phyloP scores from a whole-genome alignment of 2,797 vertebrate genomes.

The Lophius americanus region DNA sequence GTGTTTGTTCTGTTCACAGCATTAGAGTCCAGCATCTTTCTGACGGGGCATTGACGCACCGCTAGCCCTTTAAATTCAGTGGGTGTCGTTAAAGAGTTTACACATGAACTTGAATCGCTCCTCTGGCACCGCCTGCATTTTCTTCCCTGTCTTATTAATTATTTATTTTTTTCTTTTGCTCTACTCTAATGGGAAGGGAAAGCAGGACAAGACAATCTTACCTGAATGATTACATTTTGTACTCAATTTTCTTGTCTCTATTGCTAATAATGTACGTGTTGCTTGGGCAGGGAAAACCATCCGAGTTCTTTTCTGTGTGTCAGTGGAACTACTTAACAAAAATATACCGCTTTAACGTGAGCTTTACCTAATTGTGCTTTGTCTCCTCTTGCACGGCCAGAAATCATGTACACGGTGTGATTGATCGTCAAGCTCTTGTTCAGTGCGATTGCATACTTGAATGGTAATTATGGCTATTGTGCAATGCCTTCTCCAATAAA shows the following conservation, averaged over 20 bases:
- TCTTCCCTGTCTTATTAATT: slow-evolving; percentile 40
- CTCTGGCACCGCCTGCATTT: slow-evolving; percentile 44
- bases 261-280: slow-evolving; percentile 1
- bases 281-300: slow-evolving; percentile 4
- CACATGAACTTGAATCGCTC: slow-evolving; percentile 1
- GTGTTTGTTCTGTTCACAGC: too few relatives aligned
- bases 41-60: too few relatives aligned
- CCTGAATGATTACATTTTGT: slow-evolving; percentile 1
- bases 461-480: slow-evolving; percentile 44
- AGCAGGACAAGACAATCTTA: slow-evolving; percentile 7
- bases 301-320: slow-evolving; percentile 15
- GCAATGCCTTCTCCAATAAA: slow-evolving; percentile 48
- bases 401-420: slow-evolving; percentile 27
- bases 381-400: slow-evolving; percentile 18
- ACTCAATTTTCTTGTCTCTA: slow-evolving; percentile 7
- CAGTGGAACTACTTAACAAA: slow-evolving; percentile 30
- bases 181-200: not conserved
- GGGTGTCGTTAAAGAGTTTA: slow-evolving; percentile 17
- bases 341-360: slow-evolving; percentile 41
- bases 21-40: too few relatives aligned
- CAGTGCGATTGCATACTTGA: slow-evolving; percentile 34
- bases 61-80: not conserved
- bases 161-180: too few relatives aligned
- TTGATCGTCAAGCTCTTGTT: slow-evolving; percentile 32
- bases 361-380: slow-evolving; percentile 18